Evolutionary conservation across 2,797 vertebrate species (phyloP).

Genomic region (Neosalanx taihuensis): DNA sequence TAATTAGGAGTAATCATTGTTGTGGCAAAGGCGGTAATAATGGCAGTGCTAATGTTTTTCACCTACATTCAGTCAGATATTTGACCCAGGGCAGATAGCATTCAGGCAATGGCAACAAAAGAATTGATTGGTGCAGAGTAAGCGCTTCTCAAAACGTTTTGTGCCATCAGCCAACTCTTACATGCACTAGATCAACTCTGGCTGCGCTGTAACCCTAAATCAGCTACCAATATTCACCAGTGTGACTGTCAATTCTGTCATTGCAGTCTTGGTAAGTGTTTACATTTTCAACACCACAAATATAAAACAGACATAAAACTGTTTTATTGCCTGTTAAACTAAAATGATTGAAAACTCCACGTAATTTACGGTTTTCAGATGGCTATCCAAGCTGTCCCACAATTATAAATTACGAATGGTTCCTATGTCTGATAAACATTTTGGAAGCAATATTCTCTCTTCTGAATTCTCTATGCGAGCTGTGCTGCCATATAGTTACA

Average conservation of each 20-base stretch:
- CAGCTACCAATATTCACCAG: too few relatives aligned
- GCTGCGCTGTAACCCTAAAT: neutral
- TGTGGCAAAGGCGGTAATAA: neutral
- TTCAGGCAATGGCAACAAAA: conserved; percentile 7
- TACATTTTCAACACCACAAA: too few relatives aligned
- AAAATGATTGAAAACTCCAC: neutral
- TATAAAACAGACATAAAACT: too few relatives aligned
- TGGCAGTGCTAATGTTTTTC: neutral
- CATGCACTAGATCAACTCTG: neutral
- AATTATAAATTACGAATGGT: too few relatives aligned
- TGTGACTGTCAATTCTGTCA: too few relatives aligned
- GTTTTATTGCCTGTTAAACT: neutral
- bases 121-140: conserved; percentile 6
- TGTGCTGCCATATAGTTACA: too few relatives aligned
- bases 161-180: neutral
- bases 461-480: too few relatives aligned
- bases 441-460: neutral
- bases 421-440: too few relatives aligned
- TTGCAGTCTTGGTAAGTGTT: too few relatives aligned
- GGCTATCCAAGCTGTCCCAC: neutral
- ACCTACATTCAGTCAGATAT: conserved; percentile 1
- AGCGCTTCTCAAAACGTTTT: neutral
- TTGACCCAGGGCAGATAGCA: neutral
- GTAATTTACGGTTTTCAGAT: neutral
- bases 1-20: too few relatives aligned